Evolutionary conservation across 1,140 invertebrate genomes (phyloP).

Genomic region (Fragariocoptes setiger): DNA sequence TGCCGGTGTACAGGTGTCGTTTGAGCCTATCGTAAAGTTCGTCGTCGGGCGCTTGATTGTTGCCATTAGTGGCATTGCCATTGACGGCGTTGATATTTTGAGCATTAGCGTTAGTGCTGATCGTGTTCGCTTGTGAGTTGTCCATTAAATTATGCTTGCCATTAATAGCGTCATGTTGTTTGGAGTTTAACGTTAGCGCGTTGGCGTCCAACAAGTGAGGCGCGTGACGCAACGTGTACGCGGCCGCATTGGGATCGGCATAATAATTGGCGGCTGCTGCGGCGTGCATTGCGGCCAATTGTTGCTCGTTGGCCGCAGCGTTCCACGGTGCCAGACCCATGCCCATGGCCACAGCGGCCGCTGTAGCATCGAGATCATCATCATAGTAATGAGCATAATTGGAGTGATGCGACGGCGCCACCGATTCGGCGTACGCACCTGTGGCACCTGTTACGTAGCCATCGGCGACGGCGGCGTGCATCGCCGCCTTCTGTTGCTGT

Average conservation of each 20-base stretch:
- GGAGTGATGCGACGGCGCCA: slow-evolving; percentile 70
- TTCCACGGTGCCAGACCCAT: slow-evolving; percentile 14
- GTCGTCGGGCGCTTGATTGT: slow-evolving; percentile 68
- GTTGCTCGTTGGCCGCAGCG: slow-evolving; percentile 6
- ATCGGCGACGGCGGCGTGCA: slow-evolving; percentile 15
- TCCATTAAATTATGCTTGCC: too few relatives aligned
- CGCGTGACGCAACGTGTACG: not conserved
- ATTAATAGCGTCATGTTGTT: not conserved
- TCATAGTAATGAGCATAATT: slow-evolving; percentile 82
- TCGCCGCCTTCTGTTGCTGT: not conserved
- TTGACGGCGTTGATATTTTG: slow-evolving; percentile 14
- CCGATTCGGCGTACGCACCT: slow-evolving; percentile 45
- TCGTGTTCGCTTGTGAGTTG: too few relatives aligned
- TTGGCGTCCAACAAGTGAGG: not conserved
- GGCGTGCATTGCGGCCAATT: not conserved
- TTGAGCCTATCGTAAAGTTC: slow-evolving; percentile 78
- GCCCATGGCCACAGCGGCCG: slow-evolving; percentile 92
- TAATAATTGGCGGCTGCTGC: not conserved
- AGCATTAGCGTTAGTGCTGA: too few relatives aligned
- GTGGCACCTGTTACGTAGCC: slow-evolving; percentile 32
- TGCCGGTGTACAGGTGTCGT: slow-evolving; percentile 71
- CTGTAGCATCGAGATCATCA: slow-evolving; percentile 72
- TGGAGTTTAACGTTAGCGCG: not conserved
- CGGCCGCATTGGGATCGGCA: not conserved
- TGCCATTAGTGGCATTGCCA: slow-evolving; percentile 44